These are phyloP conservation scores for Aphaenogaster ashmeadi DNA, from an alignment of 1,140 invertebrate genomes.

Conservation along the genomic window DNA sequence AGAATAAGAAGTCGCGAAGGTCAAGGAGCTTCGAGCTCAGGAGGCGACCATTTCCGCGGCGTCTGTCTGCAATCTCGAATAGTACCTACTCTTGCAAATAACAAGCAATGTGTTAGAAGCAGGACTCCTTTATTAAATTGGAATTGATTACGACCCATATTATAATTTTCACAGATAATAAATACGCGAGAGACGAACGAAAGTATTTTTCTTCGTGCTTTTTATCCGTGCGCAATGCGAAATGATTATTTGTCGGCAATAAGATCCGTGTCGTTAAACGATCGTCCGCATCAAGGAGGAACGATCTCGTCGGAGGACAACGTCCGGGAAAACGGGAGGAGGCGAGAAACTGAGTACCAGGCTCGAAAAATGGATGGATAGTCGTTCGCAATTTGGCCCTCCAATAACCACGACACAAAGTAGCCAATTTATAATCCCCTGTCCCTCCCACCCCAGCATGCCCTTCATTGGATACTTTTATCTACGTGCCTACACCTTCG, in stretches of 20 bases:
- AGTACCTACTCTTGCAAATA: neutral
- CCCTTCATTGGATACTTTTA: conserved; percentile 69
- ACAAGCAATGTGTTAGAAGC: neutral
- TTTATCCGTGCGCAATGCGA: neutral
- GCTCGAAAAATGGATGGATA: conserved; percentile 78
- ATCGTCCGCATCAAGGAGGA: conserved; percentile 47
- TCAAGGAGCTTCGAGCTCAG: conserved; percentile 3
- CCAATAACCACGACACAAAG: conserved; percentile 80
- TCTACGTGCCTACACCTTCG: conserved; percentile 54
- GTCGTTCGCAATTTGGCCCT: conserved; percentile 80
- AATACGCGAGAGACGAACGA: neutral
- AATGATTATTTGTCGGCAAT: neutral
- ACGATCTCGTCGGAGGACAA: conserved; percentile 56
- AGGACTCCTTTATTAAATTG: neutral
- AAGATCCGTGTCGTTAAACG: conserved; percentile 23
- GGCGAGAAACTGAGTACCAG: conserved; percentile 71
- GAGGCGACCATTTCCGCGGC: conserved; percentile 1
- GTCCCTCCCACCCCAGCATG: conserved; percentile 40
- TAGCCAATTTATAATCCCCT: conserved; percentile 81
- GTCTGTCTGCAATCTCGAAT: neutral
- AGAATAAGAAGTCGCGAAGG: conserved; percentile 23
- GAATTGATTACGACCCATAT: neutral
- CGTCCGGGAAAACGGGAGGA: conserved; percentile 63
- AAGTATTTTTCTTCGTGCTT: conserved; percentile 3
- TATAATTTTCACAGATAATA: neutral